phyloP scores from a whole-genome alignment of 1,140 invertebrate species.

The Globodera ellingtonae region DNA sequence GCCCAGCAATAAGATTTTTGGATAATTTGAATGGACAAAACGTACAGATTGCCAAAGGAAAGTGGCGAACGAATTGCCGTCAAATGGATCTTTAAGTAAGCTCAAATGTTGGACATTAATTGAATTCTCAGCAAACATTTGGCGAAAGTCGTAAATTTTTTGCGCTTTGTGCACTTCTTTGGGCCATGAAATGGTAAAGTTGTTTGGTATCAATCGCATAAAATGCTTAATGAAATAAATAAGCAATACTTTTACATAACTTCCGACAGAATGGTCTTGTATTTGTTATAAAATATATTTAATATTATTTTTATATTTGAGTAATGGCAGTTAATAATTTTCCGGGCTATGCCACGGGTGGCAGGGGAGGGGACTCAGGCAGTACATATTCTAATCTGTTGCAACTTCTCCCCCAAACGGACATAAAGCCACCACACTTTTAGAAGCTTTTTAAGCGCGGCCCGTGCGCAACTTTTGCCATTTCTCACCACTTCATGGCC shows the following conservation, averaged over 20 bases:
- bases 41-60: constrained; percentile 1
- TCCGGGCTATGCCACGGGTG: no score
- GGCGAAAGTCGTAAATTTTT: no score
- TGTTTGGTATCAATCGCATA: constrained; percentile 1
- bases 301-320: not conserved
- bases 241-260: not conserved
- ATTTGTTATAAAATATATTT: not conserved
- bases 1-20: no score
- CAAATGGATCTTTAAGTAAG: not conserved
- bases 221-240: not conserved
- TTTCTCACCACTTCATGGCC: constrained; percentile 51
- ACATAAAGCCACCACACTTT: not conserved
- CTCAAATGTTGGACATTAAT: not conserved
- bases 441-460: no score
- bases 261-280: not conserved
- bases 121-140: no score
- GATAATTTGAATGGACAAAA: no score
- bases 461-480: no score
- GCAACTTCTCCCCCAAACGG: not conserved
- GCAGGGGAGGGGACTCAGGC: not conserved
- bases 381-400: not conserved
- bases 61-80: not conserved
- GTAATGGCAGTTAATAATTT: not conserved
- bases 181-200: not conserved
- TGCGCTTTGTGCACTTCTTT: no score